Evolutionary conservation across 1,140 invertebrate species (phyloP), one percentile per base, ranked within the genome.

Genomic region (Gyrodactylus bullatarudis): DNA sequence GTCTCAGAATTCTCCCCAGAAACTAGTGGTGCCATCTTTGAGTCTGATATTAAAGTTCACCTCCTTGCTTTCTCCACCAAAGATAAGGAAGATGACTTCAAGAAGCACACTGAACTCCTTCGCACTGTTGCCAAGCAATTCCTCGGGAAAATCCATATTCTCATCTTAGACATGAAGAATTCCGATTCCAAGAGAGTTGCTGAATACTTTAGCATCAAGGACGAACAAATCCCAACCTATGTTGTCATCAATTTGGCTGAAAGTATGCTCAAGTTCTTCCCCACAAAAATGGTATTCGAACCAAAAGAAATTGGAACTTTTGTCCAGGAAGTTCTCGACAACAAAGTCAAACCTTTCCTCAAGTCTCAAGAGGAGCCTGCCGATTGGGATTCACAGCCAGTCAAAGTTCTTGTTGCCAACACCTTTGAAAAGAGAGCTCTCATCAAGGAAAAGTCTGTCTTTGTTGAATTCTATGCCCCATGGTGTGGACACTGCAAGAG

Each of bases 161-260:
- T 96, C 0, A 88, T 87, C 69, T 91, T 96, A 78, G 86, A 95
- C 80, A 85, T 87, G 26, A 89, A 91, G 78, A 88, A 92, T 79
- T 86, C 89, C 79, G 92, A 95, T 78, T 91, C 96, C 79, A 86
- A 87, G 76, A 85, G 91, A 77, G 95, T 96, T 78, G 84, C 95
- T 77, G 92, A 96, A 82, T 96, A 92, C 87, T 96, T 96, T 80
- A 92, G 92, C 76, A 88, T 94, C 85, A 89, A 88, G 81, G 88
- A 88, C 77, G 86, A 87, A 23, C 87, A 95, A 78, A 85, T 89
- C 20, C 92, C 92, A 1, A 85, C 87, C 1, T 88, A 91, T 79
- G 85, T 92, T 77, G 82, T 96, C 69, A 95, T 96, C 78, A 86
- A 86, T 74, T 81, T 96, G 73, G 89, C 92, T 81, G 88, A 94